Conservation (phyloP, 1,140 invertebrate genomes). For the Sarcophaga peregrina region DNA sequence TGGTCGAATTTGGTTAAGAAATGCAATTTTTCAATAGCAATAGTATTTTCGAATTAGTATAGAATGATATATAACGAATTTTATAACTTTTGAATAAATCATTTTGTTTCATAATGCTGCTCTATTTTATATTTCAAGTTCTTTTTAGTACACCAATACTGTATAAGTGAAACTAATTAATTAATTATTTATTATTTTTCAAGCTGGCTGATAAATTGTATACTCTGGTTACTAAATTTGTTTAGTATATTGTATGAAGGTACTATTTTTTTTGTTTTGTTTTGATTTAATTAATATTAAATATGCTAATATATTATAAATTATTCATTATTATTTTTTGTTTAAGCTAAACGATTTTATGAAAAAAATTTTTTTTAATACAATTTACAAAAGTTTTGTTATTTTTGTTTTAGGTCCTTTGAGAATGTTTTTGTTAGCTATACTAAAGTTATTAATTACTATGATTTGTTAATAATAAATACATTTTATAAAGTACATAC, state of each 20-base stretch:
- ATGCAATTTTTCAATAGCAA: too few relatives aligned
- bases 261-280: background rate
- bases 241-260: background rate
- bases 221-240: too few relatives aligned
- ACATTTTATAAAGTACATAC: slow-evolving; percentile 20
- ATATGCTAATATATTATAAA: background rate
- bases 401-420: slow-evolving; percentile 21
- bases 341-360: slow-evolving; percentile 20
- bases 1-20: too few relatives aligned
- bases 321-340: background rate
- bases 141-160: too few relatives aligned
- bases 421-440: slow-evolving; percentile 16
- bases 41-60: too few relatives aligned
- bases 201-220: too few relatives aligned
- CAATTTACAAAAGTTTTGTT: slow-evolving; percentile 27
- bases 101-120: too few relatives aligned
- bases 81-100: too few relatives aligned
- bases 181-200: too few relatives aligned
- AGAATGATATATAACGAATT: too few relatives aligned
- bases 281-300: background rate
- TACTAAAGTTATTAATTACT: slow-evolving; percentile 11
- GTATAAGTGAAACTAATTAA: too few relatives aligned
- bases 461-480: slow-evolving; percentile 22
- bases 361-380: slow-evolving; percentile 9
- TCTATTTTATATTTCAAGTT: too few relatives aligned